Base-by-base conservation (phyloP, 2,113 vertebrate genomes). In the Galeopterus variegatus region DNA sequence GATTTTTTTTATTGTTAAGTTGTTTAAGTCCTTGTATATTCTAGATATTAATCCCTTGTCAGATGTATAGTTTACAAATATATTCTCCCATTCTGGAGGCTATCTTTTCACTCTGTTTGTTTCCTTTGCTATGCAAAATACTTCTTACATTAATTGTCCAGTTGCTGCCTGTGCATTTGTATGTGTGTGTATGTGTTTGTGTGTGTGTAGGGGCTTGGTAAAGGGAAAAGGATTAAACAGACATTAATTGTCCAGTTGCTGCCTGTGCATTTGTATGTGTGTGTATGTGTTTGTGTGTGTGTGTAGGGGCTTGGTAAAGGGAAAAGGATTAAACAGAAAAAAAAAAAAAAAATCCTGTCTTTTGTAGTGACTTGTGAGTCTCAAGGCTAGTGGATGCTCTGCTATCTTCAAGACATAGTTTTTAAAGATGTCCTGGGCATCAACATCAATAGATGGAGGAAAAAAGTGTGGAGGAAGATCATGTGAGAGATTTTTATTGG, bases 221-320 rank as follows among this genome's bases (percentile, higher is more conserved):
- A 54, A 17, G 23, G 8, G 5, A 6, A 41, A 72, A 8, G 21
- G 23, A 36, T 64, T 3, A 41, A 41, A 41, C 41, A 41, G 41
- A 60, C 2, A 4, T 72, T 28, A 72, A 91, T 58, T 89, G 45
- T 28, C 2, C 11, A 19, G 3, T 18, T 81, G 33, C 14, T 21
- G 21, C 54, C 6, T 33, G 0, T 17, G 7, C 17, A n/a, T 24
- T 4, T 58, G 26, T 67, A 36, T 19, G 2, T 52, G 19, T 0
- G 21, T 21, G 31, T 36, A 7, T 65, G 81, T 8, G 7, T 36
- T 17, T 18, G 21, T 23, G 0, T 13, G n/a, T 21, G 17, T 6
- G 33, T 21, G 45, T 24, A 5, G 28, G 24, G 31, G 2, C 24
- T 64, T 67, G 4, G 7, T 64, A 6, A 54, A 17, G 23, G 8